Evolutionary conservation across 2,113 vertebrate species (phyloP).

Genomic region (Hipposideros armiger): DNA sequence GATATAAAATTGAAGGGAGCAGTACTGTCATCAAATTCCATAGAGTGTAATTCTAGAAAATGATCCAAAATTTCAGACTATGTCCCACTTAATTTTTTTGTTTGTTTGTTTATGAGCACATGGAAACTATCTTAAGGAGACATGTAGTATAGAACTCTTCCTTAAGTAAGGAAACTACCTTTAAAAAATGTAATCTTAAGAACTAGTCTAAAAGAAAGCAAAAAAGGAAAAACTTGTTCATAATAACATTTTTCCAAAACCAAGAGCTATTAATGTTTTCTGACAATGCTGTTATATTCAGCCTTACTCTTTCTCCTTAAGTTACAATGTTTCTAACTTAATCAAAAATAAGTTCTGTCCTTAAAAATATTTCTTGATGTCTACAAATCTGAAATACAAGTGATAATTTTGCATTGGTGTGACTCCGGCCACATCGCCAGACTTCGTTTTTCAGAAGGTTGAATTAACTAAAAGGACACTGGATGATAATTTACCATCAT

Average conservation of each 20-base stretch:
- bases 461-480: slow-evolving; percentile 37
- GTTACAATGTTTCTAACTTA: background rate
- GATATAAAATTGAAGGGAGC: background rate
- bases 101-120: slow-evolving; percentile 28
- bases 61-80: background rate
- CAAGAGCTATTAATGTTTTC: background rate
- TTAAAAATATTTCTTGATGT: slow-evolving; percentile 45
- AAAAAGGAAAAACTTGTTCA: background rate
- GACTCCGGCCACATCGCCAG: background rate
- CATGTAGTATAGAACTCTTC: background rate
- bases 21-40: background rate
- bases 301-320: background rate
- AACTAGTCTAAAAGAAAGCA: background rate
- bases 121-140: background rate
- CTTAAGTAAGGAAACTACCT: slow-evolving; percentile 66
- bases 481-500: background rate
- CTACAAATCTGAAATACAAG: slow-evolving; percentile 20
- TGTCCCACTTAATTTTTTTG: background rate
- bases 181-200: background rate
- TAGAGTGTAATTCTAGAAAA: background rate
- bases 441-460: background rate
- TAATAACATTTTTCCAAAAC: background rate
- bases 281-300: background rate
- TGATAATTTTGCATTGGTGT: background rate
- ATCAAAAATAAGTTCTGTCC: background rate